These are phyloP conservation scores for Corythornis madagascariensis DNA, from an alignment of 2,113 vertebrate species.

Conservation along the genomic window DNA sequence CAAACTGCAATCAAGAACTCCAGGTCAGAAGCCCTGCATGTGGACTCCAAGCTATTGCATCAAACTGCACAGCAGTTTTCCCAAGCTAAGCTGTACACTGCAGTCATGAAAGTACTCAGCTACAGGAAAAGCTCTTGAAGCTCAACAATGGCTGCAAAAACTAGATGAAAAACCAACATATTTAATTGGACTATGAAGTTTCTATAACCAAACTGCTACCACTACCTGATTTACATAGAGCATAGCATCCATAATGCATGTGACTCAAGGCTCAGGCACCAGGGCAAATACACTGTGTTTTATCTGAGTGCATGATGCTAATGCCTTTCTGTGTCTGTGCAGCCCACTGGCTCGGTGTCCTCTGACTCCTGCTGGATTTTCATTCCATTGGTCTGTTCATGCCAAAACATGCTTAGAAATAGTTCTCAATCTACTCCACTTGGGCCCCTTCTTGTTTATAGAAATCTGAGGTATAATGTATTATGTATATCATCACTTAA, in stretches of 20 bases:
- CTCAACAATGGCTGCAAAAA: not conserved
- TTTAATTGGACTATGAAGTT: not conserved
- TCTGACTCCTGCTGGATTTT: not conserved
- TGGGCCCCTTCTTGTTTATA: not conserved
- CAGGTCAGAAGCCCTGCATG: not conserved
- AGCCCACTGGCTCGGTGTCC: not conserved
- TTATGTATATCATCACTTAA: not conserved
- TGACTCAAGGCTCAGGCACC: not conserved
- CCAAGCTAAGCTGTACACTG: not conserved
- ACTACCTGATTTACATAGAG: not conserved
- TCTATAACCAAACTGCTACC: not conserved
- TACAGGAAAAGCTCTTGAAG: not conserved
- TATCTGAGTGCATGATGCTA: not conserved
- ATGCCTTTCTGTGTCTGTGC: rapidly evolving
- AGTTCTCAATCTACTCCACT: not conserved
- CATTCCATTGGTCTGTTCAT: not conserved
- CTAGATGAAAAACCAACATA: not conserved
- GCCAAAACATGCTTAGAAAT: not conserved
- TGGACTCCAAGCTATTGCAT: not conserved
- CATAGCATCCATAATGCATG: not conserved
- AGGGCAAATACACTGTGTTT: not conserved
- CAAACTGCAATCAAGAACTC: not conserved
- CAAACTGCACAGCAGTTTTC: not conserved
- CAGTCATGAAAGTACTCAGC: not conserved
- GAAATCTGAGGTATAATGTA: not conserved